Evolutionary conservation across 2,888 invertebrate species (phyloP), one percentile per base, ranked within the genome.

Genomic region (Ryuthela nishihirai): DNA sequence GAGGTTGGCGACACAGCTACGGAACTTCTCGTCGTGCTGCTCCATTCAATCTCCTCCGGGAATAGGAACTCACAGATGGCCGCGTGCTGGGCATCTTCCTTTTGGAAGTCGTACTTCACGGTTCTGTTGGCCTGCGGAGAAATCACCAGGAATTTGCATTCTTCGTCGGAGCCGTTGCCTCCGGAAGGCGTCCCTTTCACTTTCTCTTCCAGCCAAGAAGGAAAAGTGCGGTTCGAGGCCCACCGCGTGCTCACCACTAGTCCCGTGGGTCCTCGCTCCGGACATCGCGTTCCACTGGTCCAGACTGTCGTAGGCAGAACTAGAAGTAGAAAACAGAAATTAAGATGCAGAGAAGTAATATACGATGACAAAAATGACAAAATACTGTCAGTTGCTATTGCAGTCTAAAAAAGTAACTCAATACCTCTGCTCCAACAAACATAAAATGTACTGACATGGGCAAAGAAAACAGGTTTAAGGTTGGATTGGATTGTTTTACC

Each of bases 71-170:
- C 54, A 26, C 54, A 54, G n/a, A 54, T 54, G 15, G 54, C 44
- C 1, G 46, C 34, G 25, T 54, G 46, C 1, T 34, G 35, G 42
- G 54, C 41, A 17, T 18, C 4, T 44, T 34, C 21, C 20, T 47
- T 47, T 47, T 54, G 42, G 43, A 54, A 54, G 12, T 54, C 54
- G 10, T 54, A 54, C 29, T 47, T 47, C 6, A 42, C 40, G n/a
- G 34, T 12, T 17, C n/a, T 10, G 20, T 40, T 40, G 17, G 32
- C n/a, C 18, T 29, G 7, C 5, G 45, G 39, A 24, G 26, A 34
- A 12, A 53, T 38, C 7, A 45, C 53, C 1, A 53, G 24, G 34
- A 45, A 53, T 23, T 53, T 26, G 39, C 53, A 53, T 18, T 26
- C 23, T 7, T 40, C 32, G 1, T 29, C 10, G 15, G 34, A 3